Evolutionary conservation across 2,797 vertebrate genomes (phyloP).

Genomic region (Hydrocynus forskahlii): DNA sequence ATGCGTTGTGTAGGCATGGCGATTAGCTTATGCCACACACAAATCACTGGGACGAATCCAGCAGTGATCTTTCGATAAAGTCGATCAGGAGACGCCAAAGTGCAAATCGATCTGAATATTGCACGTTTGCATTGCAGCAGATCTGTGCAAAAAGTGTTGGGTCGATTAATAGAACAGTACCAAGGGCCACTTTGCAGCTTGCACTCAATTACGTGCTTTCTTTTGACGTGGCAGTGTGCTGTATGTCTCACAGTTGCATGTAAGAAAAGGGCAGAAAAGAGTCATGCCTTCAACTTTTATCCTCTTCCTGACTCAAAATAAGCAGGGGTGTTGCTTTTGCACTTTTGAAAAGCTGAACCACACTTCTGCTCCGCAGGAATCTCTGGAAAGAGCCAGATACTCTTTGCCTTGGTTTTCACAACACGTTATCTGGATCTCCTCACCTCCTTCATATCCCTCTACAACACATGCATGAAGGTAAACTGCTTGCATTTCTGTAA

Average conservation of each 20-base stretch:
- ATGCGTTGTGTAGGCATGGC: neutral
- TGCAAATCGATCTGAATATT: too few species aligned
- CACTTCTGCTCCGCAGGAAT: conserved; percentile 81
- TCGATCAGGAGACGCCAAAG: neutral
- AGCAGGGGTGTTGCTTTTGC: neutral
- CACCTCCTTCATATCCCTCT: conserved; percentile 95
- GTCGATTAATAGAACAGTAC: neutral
- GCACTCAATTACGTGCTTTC: neutral
- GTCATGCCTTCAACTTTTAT: neutral
- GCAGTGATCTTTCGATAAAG: neutral
- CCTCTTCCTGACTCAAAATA: neutral
- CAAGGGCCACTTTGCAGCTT: neutral
- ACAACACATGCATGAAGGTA: conserved; percentile 99
- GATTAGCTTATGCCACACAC: neutral
- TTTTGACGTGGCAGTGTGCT: conserved; percentile 52
- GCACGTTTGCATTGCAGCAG: neutral
- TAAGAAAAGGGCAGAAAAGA: neutral
- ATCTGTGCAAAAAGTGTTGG: neutral
- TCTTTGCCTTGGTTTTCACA: conserved; percentile 97
- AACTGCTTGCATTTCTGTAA: neutral
- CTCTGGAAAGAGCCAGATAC: conserved; percentile 98
- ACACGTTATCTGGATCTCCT: conserved; percentile 98
- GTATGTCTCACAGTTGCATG: neutral
- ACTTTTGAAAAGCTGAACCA: neutral
- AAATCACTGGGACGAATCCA: neutral